These are phyloP conservation scores for Cyphomyrus plagiostoma DNA, from an alignment of 2,113 vertebrate genomes.

Conservation along the genomic window DNA sequence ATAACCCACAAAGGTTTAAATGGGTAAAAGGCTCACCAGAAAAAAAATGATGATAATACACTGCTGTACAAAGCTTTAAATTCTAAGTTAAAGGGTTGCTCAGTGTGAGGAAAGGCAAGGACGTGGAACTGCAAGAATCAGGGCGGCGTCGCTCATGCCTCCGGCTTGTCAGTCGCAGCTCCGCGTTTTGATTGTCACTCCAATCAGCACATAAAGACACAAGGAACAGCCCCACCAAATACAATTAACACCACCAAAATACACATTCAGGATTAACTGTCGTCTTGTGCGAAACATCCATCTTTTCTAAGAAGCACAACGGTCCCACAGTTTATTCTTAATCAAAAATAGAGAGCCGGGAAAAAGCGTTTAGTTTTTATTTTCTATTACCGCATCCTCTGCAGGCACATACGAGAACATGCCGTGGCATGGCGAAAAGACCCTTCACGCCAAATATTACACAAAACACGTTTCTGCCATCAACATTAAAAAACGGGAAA, in stretches of 20 bases:
- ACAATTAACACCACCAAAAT: not conserved
- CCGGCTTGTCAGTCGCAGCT: not conserved
- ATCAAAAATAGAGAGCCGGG: not conserved
- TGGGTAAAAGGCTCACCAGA: not conserved
- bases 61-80: not conserved
- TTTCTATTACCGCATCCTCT: not conserved
- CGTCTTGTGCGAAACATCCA: not conserved
- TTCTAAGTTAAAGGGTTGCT: not conserved
- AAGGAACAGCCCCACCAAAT: not conserved
- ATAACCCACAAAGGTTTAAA: not conserved
- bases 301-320: not conserved
- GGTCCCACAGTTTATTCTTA: not conserved
- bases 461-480: not conserved
- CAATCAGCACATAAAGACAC: not conserved
- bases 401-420: not conserved
- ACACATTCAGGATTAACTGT: not conserved
- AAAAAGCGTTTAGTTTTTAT: not conserved
- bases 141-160: slow-evolving; percentile 7
- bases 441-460: not conserved
- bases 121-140: not conserved
- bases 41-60: not conserved
- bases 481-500: not conserved
- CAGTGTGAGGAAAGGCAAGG: not conserved
- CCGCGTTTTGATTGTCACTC: not conserved
- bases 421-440: not conserved